A percentile compares a stretch with the other conserved stretches of the same genome.
Conservation (phyloP, 2,797 vertebrate species). For the Lacerta bilineata region DNA sequence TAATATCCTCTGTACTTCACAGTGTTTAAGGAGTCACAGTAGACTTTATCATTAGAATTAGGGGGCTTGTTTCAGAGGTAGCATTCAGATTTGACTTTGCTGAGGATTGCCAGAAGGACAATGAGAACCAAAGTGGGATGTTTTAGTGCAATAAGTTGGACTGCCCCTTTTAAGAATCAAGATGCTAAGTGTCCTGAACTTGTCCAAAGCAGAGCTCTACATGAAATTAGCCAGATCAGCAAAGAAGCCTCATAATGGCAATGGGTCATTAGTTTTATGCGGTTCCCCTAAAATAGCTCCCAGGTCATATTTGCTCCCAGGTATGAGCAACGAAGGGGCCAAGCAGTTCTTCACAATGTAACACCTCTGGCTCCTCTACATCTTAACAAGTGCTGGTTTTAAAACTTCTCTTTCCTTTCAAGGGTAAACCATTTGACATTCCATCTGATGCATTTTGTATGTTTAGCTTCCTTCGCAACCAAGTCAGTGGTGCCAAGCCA, state of each 20-base stretch:
- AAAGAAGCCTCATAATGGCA: not conserved
- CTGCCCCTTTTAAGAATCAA: not conserved
- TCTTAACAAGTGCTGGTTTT: not conserved
- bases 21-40: constrained; percentile 27
- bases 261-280: not conserved
- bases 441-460: not conserved
- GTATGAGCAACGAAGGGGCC: not conserved
- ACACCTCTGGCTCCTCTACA: not conserved
- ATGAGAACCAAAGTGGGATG: not conserved
- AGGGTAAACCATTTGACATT: not conserved
- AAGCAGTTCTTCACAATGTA: not conserved
- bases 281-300: no score
- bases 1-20: constrained; percentile 9
- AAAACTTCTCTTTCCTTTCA: not conserved
- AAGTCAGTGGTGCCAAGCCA: not conserved
- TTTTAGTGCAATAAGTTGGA: not conserved
- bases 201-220: not conserved
- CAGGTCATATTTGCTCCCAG: not conserved
- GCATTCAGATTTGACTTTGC: not conserved
- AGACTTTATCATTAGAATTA: not conserved
- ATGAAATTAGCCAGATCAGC: not conserved
- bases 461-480: not conserved
- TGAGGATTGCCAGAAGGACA: not conserved
- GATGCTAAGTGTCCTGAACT: no score
- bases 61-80: rapidly evolving